Percentiles rank a stretch among this genome's conserved stretches.
Conservation (phyloP, 2,888 invertebrate species). For the Auanema freiburgensis region DNA sequence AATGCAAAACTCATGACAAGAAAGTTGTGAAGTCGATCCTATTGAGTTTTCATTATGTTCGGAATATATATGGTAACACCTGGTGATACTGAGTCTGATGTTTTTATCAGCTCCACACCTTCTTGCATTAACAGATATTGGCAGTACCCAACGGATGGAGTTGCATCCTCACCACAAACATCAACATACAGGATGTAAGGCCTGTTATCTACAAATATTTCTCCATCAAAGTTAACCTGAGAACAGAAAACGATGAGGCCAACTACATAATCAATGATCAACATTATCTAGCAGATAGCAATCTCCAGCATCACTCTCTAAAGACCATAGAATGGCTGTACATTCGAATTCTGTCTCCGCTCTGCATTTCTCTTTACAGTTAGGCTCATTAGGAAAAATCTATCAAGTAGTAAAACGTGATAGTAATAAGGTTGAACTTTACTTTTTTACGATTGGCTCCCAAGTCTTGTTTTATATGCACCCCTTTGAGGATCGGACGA, state of each 20-base stretch:
- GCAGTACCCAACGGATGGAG: conserved; percentile 21
- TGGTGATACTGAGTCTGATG: conserved; percentile 10
- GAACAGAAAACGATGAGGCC: neutral
- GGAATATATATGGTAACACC: conserved; percentile 2
- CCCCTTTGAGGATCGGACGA: conserved; percentile 16
- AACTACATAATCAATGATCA: neutral
- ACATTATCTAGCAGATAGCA: conserved; percentile 20
- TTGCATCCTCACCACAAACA: conserved; percentile 18
- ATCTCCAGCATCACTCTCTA: conserved; percentile 14
- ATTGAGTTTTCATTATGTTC: neutral
- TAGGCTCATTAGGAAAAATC: conserved; percentile 10
- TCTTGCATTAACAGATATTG: conserved; percentile 14
- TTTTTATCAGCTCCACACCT: conserved; percentile 2
- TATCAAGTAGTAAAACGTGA: neutral
- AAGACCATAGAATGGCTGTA: conserved; percentile 19
- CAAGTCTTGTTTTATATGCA: conserved; percentile 12
- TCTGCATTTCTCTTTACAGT: conserved; percentile 17
- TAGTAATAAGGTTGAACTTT: neutral
- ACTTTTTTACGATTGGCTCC: conserved; percentile 12
- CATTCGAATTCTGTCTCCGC: conserved; percentile 16
- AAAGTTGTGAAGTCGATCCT: conserved; percentile 19
- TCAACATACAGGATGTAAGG: conserved; percentile 13
- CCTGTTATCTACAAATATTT: conserved; percentile 20
- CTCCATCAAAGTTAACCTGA: conserved; percentile 12
- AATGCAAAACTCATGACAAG: conserved; percentile 22